Evolutionary conservation across 2,888 invertebrate genomes (phyloP), one percentile per base, ranked within the genome.

Genomic region (Diadegma fenestrale): DNA sequence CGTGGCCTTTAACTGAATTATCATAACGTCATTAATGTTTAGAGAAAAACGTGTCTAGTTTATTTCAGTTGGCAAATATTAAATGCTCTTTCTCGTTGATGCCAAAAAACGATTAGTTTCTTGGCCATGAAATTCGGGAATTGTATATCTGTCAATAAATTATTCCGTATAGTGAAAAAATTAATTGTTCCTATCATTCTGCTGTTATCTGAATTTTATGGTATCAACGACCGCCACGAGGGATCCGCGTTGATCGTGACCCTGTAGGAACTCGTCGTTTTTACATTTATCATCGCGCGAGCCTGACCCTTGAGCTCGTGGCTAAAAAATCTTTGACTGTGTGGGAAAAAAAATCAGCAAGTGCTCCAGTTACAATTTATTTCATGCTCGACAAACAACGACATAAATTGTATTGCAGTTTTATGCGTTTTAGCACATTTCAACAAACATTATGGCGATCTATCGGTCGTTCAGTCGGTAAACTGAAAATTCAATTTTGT

Each of bases 61-160:
- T 54, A 30, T 41, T 14, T 41, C 26, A 61, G 51, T 41, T 64
- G 41, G 37, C n/a, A 64, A 64, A 48, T 19, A 75, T 45, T 41
- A 5, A 17, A 72, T 37, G 37, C 30, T 43, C 12, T 33, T 30
- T 33, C 26, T 45, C 76, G 63, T 76, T 64, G 43, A 76, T 76
- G n/a, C 45, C 26, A 4, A 58, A 45, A 76, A 64, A 64, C 14
- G 48, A 64, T 33, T 30, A 48, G 22, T 48, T 33, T 76, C 64
- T n/a, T 37, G 54, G 61, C 64, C 76, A 81, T 81, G 63, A 78
- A 68, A 64, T 58, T 71, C 63, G 75, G 37, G 43, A 71, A 80
- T 66, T 79, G 82, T 82, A 64, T 82, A 68, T 66, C 30, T 77
- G 51, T 76, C 64, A 78, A 85, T 82, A 79, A 85, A 85, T 85